Evolutionary conservation across 2,797 vertebrate genomes (phyloP), one percentile per base, ranked within the genome.

Genomic region (Ceryle rudis): DNA sequence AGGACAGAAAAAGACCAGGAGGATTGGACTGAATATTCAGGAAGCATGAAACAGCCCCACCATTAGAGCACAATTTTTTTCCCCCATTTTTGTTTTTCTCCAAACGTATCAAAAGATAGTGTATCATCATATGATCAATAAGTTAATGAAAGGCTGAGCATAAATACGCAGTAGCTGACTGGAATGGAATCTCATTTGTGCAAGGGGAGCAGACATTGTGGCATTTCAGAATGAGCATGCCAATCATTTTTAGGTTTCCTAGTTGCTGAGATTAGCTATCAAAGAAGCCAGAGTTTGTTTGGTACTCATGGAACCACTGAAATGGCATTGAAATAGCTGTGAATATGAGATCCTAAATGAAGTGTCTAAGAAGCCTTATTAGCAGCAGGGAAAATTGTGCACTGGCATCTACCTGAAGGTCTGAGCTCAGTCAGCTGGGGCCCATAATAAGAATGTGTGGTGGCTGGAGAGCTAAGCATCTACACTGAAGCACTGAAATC

Each of bases 181-280:
- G 97, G 96, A 96, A 90, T 94, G 97, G 97, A 97, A 97, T 97
- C 97, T 97, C 97, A 95, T 95, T 96, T 96, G 69, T 96, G 75
- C 0, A 0, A 94, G 60, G 78, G 79, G 80, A 97, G 96, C 81
- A 97, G 93, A 95, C 91, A 79, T 26, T 6, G 12, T 72, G 47
- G n/a, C 71, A 67, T 65, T 92, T 95, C 90, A 78, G 55, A 88
- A 89, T 33, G 58, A 86, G 42, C 21, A 58, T 77, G 90, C 72
- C 96, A 96, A 95, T 93, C 52, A 47, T n/a, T 81, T 93, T 51
- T 79, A 70, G 66, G 54, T 95, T 94, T 92, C 86, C 84, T 90
- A 78, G 79, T 42, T 94, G 61, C 81, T 69, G 58, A 88, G 81
- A 78, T 92, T 44, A 94, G 46, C 46, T 95, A 74, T n/a, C 58